Conservation (phyloP, 1,140 invertebrate species). For the Medauroidea extradentata region DNA sequence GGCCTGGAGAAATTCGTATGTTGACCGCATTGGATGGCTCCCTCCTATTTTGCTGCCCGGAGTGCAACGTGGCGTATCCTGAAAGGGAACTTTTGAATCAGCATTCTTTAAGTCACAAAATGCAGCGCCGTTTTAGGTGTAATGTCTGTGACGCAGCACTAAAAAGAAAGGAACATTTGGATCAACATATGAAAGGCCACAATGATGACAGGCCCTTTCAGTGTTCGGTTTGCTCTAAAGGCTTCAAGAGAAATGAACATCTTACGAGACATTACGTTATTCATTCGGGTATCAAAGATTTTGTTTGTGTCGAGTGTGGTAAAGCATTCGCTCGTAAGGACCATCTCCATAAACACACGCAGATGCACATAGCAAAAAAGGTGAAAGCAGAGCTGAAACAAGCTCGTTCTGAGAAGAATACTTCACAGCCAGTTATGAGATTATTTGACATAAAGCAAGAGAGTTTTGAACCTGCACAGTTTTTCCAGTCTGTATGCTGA, state of each 20-base stretch:
- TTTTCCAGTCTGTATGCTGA: too few species aligned
- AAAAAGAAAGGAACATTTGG: slow-evolving; percentile 49
- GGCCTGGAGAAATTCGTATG: slow-evolving; percentile 6
- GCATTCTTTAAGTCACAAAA: slow-evolving; percentile 43
- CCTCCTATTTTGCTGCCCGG: slow-evolving; percentile 43
- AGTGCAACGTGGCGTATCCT: slow-evolving; percentile 45
- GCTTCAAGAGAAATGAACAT: slow-evolving; percentile 26
- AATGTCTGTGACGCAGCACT: slow-evolving; percentile 51
- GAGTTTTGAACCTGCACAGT: too few species aligned
- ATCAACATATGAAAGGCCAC: slow-evolving; percentile 49
- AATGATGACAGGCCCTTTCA: slow-evolving; percentile 51
- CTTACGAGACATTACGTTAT: slow-evolving; percentile 23
- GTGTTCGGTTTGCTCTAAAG: slow-evolving; percentile 55
- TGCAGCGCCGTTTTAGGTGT: slow-evolving; percentile 44
- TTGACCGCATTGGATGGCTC: slow-evolving; percentile 25
- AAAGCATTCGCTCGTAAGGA: slow-evolving; percentile 46
- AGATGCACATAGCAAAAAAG: slow-evolving; percentile 31
- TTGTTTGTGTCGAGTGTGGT: slow-evolving; percentile 46
- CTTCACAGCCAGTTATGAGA: too few species aligned
- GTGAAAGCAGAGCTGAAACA: slow-evolving; percentile 15
- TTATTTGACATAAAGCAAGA: too few species aligned
- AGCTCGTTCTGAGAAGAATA: background rate
- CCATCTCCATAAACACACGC: slow-evolving; percentile 27
- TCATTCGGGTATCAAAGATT: slow-evolving; percentile 29
- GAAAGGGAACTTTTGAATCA: slow-evolving; percentile 42